These are phyloP conservation scores for Nansenia antarctica DNA, from an alignment of 2,113 vertebrate species.

Conservation along the genomic window DNA sequence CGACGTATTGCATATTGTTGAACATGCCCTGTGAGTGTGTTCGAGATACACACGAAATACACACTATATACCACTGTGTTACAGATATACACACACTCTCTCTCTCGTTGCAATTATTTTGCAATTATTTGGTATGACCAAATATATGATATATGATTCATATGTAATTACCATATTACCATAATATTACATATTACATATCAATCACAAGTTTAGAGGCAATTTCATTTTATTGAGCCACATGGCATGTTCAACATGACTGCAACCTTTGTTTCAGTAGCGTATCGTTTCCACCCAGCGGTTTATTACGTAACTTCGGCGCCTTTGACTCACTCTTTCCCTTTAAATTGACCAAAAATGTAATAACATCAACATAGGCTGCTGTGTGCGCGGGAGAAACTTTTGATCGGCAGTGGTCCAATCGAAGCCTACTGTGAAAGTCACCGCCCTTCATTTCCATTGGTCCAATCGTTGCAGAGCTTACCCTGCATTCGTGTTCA, in stretches of 20 bases:
- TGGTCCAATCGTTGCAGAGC: slow-evolving; percentile 15
- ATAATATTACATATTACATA: too few species aligned
- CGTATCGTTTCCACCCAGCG: slow-evolving; percentile 30
- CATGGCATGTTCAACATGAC: slow-evolving; percentile 5
- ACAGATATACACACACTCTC: too few species aligned
- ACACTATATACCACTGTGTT: too few species aligned
- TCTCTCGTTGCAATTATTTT: too few species aligned
- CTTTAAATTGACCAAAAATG: slow-evolving; percentile 72
- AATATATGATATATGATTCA: too few species aligned
- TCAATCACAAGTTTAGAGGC: too few species aligned
- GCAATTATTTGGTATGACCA: too few species aligned
- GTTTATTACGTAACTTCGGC: slow-evolving; percentile 69
- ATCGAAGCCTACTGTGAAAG: slow-evolving; percentile 12
- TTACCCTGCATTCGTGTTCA: neutral
- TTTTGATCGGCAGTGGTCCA: slow-evolving; percentile 43
- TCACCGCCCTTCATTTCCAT: slow-evolving; percentile 56
- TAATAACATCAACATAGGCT: slow-evolving; percentile 68
- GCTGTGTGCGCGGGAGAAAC: slow-evolving; percentile 65
- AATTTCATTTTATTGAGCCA: slow-evolving; percentile 12
- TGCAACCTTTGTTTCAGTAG: slow-evolving; percentile 51
- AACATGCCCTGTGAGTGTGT: too few species aligned
- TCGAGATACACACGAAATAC: too few species aligned
- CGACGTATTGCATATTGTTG: too few species aligned
- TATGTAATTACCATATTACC: too few species aligned
- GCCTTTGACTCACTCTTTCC: slow-evolving; percentile 60